A percentile compares a stretch with the other conserved stretches of the same genome.
Conservation (phyloP, 2,797 vertebrate genomes). For the Poeciliopsis presidionis region DNA sequence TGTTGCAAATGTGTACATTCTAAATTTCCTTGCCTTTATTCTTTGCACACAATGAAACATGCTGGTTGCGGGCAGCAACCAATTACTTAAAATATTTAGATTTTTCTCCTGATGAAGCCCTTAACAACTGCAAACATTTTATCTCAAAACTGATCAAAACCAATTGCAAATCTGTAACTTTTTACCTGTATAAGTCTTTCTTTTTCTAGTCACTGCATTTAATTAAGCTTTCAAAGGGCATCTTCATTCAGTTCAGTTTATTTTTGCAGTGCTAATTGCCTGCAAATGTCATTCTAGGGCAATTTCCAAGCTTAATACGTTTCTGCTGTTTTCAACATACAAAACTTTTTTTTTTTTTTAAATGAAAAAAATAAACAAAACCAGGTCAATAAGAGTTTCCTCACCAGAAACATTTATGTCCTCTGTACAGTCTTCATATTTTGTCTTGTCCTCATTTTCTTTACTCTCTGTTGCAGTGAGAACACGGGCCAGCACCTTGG, state of each 20-base stretch:
- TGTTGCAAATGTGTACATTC: not conserved
- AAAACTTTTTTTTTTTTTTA: too few species aligned
- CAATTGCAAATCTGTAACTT: too few species aligned
- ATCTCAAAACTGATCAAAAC: not conserved
- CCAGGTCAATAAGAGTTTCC: not conserved
- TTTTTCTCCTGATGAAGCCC: not conserved
- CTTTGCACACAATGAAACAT: not conserved
- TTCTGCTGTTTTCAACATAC: not conserved
- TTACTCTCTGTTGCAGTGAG: constrained; percentile 69
- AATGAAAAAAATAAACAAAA: not conserved
- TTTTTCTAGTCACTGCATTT: not conserved
- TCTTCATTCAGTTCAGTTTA: not conserved
- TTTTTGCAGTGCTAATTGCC: not conserved
- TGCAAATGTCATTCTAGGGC: not conserved
- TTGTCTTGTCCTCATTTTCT: constrained; percentile 58
- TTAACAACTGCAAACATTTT: too few species aligned
- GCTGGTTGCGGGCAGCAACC: not conserved
- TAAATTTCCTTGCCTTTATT: not conserved
- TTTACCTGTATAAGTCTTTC: too few species aligned
- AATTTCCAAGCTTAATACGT: not conserved
- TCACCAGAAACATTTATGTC: constrained; percentile 51
- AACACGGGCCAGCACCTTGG: constrained; percentile 71
- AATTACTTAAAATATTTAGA: not conserved
- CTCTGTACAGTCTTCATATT: constrained; percentile 27
- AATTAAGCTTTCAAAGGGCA: not conserved